Base-by-base conservation (phyloP, 2,113 vertebrate genomes). In the Buteo buteo region DNA sequence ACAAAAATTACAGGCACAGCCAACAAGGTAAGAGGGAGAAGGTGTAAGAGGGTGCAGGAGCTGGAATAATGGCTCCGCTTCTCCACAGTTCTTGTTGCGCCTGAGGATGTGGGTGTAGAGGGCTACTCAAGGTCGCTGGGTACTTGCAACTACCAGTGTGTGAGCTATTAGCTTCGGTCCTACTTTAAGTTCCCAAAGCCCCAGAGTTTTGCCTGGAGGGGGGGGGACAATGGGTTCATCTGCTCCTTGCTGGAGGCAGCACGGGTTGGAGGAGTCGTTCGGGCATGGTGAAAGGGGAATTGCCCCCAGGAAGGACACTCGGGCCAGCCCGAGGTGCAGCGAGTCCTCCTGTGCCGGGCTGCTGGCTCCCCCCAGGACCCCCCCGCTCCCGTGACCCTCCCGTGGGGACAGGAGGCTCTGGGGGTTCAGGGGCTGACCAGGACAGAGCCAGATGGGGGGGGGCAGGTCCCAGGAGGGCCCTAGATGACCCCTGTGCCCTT, bases 211-310 rank as follows among this genome's bases (percentile, higher is more conserved):
- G 89, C 91, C 97, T 62, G 78, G 17, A 91, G 93, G 85, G 89
- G 57, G 57, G 70, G 91, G 70, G 93, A 95, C 86, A 73, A 91
- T 6, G 88, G 89, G 94, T 94, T 94, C 93, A 77, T 92, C 88
- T 59, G 93, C 88, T 94, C 91, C 88, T 95, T 79, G 70, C 61
- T n/a, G 93, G 88, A 91, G 86, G 70, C 77, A 73, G 65, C 1
- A 0, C 44, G 88, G 80, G 78, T 61, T 94, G 93, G 88, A 93
- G 62, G 49, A 85, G 74, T 57, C 10, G 3, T 38, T 95, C 66
- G 77, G 77, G 91, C 61, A 10, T 54, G 78, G 54, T 55, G 57
- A 61, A 71, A 50, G 40, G 70, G 58, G 71, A 94, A 83, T 57
- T 73, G 96, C 79, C 67, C 83, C 16, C 70, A 86, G 90, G 88